Base-by-base conservation (phyloP, 2,113 vertebrate genomes). In the Synchiropus splendidus region DNA sequence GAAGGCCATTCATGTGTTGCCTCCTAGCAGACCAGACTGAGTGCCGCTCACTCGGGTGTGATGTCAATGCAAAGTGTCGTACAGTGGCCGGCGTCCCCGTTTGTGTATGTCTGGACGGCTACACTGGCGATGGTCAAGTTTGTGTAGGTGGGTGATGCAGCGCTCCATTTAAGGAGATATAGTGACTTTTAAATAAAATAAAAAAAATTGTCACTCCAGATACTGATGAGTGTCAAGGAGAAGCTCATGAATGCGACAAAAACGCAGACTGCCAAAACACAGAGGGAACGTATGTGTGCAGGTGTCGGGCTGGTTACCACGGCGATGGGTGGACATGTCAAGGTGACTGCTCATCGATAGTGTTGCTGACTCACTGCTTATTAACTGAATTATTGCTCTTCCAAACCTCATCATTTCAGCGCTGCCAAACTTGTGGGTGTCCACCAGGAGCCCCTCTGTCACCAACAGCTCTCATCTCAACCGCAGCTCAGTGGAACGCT, bases 31-130 rank as follows among this genome's bases (percentile, higher is more conserved):
- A 88, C 65, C 75, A 85, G 61, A 81, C 85, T 11, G 83, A 87
- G 54, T 93, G 92, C 18, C 64, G 42, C 54, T 74, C 79, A 0
- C 51, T 74, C 9, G 62, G 57, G n/a, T 97, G 91, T 50, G 82
- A 68, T 31, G 37, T 59, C 16, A 83, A 89, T 4, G 85, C 90
- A 2, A 63, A 61, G 18, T 97, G 91, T 39, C 32, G 81, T 51
- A 58, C 73, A 27, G 52, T 80, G 16, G 81, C 77, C 41, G 84
- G 84, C 13, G 58, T 69, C 40, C 68, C 83, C 1, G 18, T 12
- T 11, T 94, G 92, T 58, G 78, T 71, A 2, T 94, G 92, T 80
- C 66, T 78, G 54, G 63, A 79, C 31, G 93, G 92, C 32, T 95
- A 91, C 62, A 61, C 79, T 35, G 84, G 83, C 31, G 82, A 88